Conservation (phyloP, 2,888 invertebrate species). For the Tinea trinotella region DNA sequence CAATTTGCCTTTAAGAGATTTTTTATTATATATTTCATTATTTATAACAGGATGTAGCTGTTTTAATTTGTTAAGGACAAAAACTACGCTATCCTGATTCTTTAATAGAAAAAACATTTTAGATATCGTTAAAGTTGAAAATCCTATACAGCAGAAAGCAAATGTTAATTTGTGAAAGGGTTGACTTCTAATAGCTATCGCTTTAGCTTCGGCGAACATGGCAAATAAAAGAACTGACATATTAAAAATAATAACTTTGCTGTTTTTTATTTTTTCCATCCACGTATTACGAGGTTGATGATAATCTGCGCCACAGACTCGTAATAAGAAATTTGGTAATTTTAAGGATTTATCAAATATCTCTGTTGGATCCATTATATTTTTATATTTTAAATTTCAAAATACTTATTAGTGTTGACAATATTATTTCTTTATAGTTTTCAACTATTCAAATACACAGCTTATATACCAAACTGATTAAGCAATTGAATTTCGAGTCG, state of each 20-base stretch:
- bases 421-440: neutral
- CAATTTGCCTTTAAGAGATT: neutral
- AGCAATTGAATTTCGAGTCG: neutral
- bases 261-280: neutral
- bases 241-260: neutral
- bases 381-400: too few species aligned
- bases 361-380: neutral
- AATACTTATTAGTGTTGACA: neutral
- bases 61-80: neutral
- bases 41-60: neutral
- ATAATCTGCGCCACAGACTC: slow-evolving; percentile 3
- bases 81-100: neutral
- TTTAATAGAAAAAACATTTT: neutral
- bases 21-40: neutral
- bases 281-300: neutral
- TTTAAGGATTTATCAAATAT: slow-evolving; percentile 5
- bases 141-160: neutral
- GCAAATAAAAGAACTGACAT: neutral
- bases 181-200: neutral
- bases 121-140: neutral
- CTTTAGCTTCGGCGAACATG: neutral
- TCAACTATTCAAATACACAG: neutral
- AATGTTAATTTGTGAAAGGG: neutral
- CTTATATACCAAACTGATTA: neutral
- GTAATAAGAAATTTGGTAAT: neutral